Base-by-base conservation (phyloP, 2,797 vertebrate species). In the Eulemur coronatus region DNA sequence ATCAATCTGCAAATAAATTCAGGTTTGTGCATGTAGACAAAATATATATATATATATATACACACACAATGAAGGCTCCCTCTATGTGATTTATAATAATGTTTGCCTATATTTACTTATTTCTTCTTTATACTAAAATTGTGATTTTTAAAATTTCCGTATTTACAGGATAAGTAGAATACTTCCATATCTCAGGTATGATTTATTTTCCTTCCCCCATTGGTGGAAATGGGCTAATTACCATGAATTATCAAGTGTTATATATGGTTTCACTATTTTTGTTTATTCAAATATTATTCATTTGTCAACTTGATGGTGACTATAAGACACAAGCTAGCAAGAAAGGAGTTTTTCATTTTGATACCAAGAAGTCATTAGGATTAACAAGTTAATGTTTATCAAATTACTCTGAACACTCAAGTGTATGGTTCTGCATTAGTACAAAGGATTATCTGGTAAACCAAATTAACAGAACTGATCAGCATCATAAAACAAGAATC, bases 311-410 rank as follows among this genome's bases (percentile, higher is more conserved):
- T 79, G 33, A 82, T 48, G 1, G 38, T 92, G n/a, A 84, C 89
- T 92, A 1, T 59, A 88, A 93, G 41, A 94, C 59, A 70, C 28
- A 95, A 93, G 70, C 65, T 87, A 84, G 48, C 41, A 90, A 88
- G 73, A 87, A 87, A 87, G 20, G 22, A 46, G n/a, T 55, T 84
- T 76, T 95, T 94, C n/a, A 92, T 91, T 95, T 93, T 88, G 72
- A 97, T 96, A 88, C 72, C 61, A 94, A 96, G 69, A 94, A 96
- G 79, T 87, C 89, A 96, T 94, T 94, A 95, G 89, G 84, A 96
- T 97, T 98, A 97, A 80, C 93, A 94, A 93, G 55, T 82, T 92
- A 89, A 90, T 82, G 85, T 97, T 97, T 96, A 92, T 93, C 84
- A 93, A 94, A 94, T 94, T 87, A 95, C 91, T 91, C 76, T 96